Base-by-base conservation (phyloP, 2,113 vertebrate species). In the Hucho hucho region DNA sequence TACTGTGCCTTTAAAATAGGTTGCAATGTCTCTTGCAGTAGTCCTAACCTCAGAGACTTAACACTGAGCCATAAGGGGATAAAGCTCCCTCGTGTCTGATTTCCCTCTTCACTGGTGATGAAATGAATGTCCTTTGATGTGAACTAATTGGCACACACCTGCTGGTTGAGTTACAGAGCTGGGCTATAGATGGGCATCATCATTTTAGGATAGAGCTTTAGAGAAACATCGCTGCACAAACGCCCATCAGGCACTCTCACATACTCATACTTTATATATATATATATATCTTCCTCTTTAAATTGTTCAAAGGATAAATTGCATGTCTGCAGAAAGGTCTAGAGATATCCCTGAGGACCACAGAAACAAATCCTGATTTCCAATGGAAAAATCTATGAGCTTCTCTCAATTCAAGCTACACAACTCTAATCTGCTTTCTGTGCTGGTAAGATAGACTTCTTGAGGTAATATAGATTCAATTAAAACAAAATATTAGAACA, bases 91-190 rank as follows among this genome's bases (percentile, higher is more conserved):
- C 4, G 3, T 16, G 32, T 79, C 28, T 78, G 78, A 81, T 71
- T 80, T 76, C 77, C 69, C 61, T 64, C 61, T 28, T 66, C 43
- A 47, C 76, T 77, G 74, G 16, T 70, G 76, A 76, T 73, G 72
- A 83, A 78, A 87, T 86, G 64, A 74, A 80, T 89, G 77, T 86
- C 76, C 77, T 81, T 79, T 70, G 46, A 84, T 79, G 77, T 83
- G 75, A 82, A 72, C 68, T 81, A 86, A 86, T 82, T 86, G 82
- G 80, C 80, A 29, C 11, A 0, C 47, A 78, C 71, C 76, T 47
- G 61, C 61, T 66, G 68, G 68, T 80, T 82, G 77, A 76, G 66
- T 67, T 73, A 75, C 29, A 25, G 79, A 86, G 73, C 61, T 26
- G 11, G 25, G 14, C 9, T 24, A 64, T 22, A 13, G 20, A 59